These are phyloP conservation scores for Luffia ferchaultella DNA, from an alignment of 2,888 invertebrate species.

Conservation along the genomic window DNA sequence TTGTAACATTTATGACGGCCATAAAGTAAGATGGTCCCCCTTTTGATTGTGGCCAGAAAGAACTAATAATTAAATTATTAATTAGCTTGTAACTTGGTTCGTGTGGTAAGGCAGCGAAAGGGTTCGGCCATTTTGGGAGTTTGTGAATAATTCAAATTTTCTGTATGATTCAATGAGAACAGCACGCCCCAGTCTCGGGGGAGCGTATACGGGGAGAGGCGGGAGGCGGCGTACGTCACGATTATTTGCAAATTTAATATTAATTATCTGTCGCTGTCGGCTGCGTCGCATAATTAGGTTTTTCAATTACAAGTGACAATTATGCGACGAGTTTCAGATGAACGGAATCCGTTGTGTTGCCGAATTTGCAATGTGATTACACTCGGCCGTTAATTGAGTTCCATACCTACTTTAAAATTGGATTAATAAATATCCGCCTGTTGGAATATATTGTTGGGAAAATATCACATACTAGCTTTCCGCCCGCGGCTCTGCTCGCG, in stretches of 20 bases:
- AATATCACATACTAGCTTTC: too few relatives aligned
- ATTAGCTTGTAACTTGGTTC: background rate
- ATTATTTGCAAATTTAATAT: slow-evolving; percentile 68
- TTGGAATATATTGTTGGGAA: too few relatives aligned
- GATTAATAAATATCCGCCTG: too few relatives aligned
- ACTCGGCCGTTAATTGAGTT: background rate
- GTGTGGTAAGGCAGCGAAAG: background rate
- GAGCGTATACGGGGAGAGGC: slow-evolving; percentile 17
- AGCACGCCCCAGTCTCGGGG: slow-evolving; percentile 33
- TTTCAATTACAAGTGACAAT: slow-evolving; percentile 63
- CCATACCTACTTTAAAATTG: background rate
- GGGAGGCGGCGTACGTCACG: slow-evolving; percentile 27
- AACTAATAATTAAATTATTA: background rate
- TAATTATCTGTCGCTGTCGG: slow-evolving; percentile 60
- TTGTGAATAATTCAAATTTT: slow-evolving; percentile 47
- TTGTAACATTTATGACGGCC: background rate
- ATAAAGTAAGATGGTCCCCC: background rate
- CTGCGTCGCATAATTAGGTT: slow-evolving; percentile 48
- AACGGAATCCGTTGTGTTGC: slow-evolving; percentile 11
- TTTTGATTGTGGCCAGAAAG: background rate
- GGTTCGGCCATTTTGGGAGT: background rate
- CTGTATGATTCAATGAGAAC: slow-evolving; percentile 61
- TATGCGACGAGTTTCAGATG: slow-evolving; percentile 52
- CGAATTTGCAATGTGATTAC: background rate
- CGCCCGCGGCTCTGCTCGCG: too few relatives aligned